Conservation (phyloP, 2,797 vertebrate genomes). For the Yasuhikotakia modesta region DNA sequence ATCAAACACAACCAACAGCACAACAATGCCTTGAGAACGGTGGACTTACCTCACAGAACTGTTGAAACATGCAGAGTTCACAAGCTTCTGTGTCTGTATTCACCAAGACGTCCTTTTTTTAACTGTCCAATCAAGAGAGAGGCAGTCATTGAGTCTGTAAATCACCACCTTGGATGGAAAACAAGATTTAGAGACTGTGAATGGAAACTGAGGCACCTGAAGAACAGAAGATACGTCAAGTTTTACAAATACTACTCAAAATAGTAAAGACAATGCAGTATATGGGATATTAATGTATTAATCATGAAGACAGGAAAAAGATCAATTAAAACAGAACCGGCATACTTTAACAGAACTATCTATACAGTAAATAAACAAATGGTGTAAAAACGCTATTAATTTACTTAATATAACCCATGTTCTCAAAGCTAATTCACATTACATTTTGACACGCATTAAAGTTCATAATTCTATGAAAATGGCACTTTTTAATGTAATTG, state of each 20-base stretch:
- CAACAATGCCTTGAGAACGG: constrained; percentile 11
- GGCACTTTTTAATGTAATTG: constrained; percentile 47
- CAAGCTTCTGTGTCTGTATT: constrained; percentile 48
- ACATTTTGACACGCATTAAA: not conserved
- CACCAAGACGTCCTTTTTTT: constrained; percentile 39
- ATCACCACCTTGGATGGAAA: constrained; percentile 43
- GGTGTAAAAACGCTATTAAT: not conserved
- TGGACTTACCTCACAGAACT: constrained; percentile 31
- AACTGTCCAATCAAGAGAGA: constrained; percentile 21
- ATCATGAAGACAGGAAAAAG: not conserved
- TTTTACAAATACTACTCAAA: not conserved
- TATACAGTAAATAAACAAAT: too few relatives aligned
- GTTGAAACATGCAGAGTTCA: constrained; percentile 35
- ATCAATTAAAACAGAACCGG: too few relatives aligned
- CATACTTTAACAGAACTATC: too few relatives aligned
- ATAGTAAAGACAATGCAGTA: not conserved
- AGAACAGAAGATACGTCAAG: not conserved
- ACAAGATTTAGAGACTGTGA: not conserved
- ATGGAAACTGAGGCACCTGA: not conserved
- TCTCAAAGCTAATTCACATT: constrained; percentile 8
- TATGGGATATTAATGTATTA: not conserved
- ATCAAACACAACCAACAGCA: constrained; percentile 30
- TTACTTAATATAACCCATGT: not conserved
- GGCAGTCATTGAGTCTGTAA: constrained; percentile 45
- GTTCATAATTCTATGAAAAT: constrained; percentile 14